Base-by-base conservation (phyloP, 30 jellyfish, hydroid and myxozoan species). In the Hydractinia echinata region DNA sequence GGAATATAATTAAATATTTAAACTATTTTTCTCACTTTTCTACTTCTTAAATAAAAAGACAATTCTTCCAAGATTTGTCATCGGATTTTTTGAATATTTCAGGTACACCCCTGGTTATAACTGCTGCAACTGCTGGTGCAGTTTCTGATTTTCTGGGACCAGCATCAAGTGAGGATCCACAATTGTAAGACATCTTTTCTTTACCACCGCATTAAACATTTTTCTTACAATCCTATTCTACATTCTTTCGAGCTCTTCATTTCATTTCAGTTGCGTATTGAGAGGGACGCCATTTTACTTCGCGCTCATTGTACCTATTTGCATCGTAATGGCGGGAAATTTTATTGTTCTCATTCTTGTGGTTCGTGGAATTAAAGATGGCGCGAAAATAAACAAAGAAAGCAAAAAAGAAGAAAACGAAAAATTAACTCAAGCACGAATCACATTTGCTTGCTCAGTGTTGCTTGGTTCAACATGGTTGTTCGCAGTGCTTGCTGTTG, bases 381-480 rank as follows among this genome's bases (percentile, higher is more conserved):
- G 81, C 39, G 55, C 81, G 4, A 18, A 77, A 21, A 69, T 80
- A 19, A 48, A 13, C 0, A 62, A 58, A 30, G 87, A 62, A 5
- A 61, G 21, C 11, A 80, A 80, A 8, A 20, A 62, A 51, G 73
- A 44, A 10, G 39, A 61, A 10, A 80, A 51, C 82, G 70, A 14
- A 13, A 58, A 80, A 18, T 44, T 55, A n/a, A 53, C 83, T 10
- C 82, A 80, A 80, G 73, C 55, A 6, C 87, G 87, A 18, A 80
- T 80, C 52, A 81, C 87, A 7, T 80, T 80, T 54, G 82, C 87
- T 18, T 80, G 87, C 3, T 80, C 87, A 14, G 87, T 80, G 10
- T 80, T 80, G 52, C 81, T 80, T 13, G 87, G 87, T 6, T 52
- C 81, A 20, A 80, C 87, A 5, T 80, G 87, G 87, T 4, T 80